Conservation (phyloP, 2,113 vertebrate species). For the Takifugu flavidus region DNA sequence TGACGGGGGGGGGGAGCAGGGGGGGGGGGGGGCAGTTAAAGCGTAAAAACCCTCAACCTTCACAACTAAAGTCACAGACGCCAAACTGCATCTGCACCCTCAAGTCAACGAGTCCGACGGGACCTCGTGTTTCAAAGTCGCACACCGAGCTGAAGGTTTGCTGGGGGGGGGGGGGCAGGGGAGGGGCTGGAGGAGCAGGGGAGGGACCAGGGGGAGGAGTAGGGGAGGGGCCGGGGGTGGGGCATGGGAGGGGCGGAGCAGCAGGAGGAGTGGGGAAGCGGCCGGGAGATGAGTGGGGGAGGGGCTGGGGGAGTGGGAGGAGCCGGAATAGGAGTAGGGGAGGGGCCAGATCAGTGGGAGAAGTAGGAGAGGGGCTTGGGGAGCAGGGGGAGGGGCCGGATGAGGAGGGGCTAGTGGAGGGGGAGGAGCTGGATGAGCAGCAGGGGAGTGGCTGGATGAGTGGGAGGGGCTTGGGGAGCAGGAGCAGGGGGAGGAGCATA, state of each 20-base stretch:
- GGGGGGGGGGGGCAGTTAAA: slow-evolving; percentile 46
- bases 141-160: slow-evolving; percentile 1
- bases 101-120: slow-evolving; percentile 1
- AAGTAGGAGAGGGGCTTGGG: no score
- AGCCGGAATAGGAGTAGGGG: no score
- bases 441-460: neutral
- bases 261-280: no score
- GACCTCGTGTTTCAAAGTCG: neutral
- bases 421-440: no score
- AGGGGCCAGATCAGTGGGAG: no score
- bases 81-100: slow-evolving; percentile 30
- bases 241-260: no score
- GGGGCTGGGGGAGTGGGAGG: no score
- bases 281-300: no score
- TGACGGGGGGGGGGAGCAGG: neutral
- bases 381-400: no score
- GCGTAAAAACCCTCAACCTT: slow-evolving; percentile 66
- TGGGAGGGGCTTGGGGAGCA: neutral
- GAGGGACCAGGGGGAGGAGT: neutral
- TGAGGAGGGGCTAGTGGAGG: no score
- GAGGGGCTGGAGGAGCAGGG: neutral
- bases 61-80: slow-evolving; percentile 48
- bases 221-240: no score
- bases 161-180: neutral
- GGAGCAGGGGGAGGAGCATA: neutral